phyloP scores from a whole-genome alignment of 2,797 vertebrate genomes.

The Sebastes itinus region DNA sequence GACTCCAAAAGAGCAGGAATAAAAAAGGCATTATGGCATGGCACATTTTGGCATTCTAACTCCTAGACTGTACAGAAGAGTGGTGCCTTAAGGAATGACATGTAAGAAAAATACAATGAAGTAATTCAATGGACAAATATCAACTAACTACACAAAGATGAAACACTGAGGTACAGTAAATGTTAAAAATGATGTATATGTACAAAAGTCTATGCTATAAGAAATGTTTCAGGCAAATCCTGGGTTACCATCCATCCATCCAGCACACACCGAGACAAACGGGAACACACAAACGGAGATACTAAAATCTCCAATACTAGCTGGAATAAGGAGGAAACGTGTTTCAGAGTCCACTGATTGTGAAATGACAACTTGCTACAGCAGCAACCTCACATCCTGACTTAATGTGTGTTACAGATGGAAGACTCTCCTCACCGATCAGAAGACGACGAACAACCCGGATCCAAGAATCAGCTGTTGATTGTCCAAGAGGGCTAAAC shows the following conservation, averaged over 20 bases:
- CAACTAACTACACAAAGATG: constrained; percentile 41
- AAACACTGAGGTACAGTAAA: constrained; percentile 40
- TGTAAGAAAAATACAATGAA: constrained; percentile 36
- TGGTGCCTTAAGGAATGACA: constrained; percentile 51
- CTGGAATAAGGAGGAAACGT: constrained; percentile 24
- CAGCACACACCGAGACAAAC: constrained; percentile 33
- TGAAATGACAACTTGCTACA: constrained; percentile 25
- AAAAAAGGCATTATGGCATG: constrained; percentile 80
- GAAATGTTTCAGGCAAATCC: constrained; percentile 64
- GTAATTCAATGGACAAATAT: constrained; percentile 23
- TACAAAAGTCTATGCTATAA: constrained; percentile 56
- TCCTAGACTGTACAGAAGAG: constrained; percentile 42
- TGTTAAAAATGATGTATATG: constrained; percentile 57
- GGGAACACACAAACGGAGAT: constrained; percentile 1
- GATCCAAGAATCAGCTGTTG: constrained; percentile 16
- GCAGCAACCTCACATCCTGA: constrained; percentile 19
- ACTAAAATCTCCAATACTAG: constrained; percentile 19
- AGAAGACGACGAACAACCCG: constrained; percentile 32
- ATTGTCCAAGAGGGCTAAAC: constrained; percentile 49
- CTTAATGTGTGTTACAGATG: constrained; percentile 24
- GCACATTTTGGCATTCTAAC: constrained; percentile 78
- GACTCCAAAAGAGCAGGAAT: constrained; percentile 49
- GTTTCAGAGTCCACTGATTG: constrained; percentile 25
- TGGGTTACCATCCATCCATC: constrained; percentile 34
- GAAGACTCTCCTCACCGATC: constrained; percentile 13